Evolutionary conservation across 2,797 vertebrate genomes (phyloP).

Genomic region (Lepus townsendii): DNA sequence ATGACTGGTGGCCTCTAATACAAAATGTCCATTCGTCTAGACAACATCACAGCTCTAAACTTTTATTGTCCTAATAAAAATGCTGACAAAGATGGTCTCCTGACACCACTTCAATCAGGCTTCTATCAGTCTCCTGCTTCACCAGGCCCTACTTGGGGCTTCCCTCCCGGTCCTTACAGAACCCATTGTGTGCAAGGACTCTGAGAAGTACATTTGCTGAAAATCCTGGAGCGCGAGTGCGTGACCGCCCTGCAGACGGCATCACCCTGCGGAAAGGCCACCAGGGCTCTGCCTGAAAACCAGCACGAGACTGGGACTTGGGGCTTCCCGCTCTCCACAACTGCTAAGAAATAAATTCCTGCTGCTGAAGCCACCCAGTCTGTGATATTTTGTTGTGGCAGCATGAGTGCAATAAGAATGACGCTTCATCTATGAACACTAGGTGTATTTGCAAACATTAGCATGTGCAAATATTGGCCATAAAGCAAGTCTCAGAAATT

Average conservation of each 20-base stretch:
- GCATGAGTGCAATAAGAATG: neutral
- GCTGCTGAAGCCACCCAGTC: neutral
- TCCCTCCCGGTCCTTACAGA: neutral
- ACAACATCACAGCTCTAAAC: constrained; percentile 27
- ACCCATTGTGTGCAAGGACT: neutral
- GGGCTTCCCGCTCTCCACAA: neutral
- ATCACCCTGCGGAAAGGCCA: neutral
- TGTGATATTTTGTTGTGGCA: neutral
- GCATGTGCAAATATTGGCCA: neutral
- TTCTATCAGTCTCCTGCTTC: neutral
- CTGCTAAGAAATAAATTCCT: neutral
- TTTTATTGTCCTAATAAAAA: constrained; percentile 9
- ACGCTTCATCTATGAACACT: neutral
- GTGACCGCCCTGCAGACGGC: neutral
- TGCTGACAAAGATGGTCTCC: neutral
- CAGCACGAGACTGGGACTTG: neutral
- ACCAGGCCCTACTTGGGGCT: neutral
- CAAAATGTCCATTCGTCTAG: constrained; percentile 6
- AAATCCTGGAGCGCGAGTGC: neutral
- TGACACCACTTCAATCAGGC: neutral
- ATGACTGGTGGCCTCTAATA: neutral
- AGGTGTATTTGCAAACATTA: neutral
- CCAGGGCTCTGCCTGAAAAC: neutral
- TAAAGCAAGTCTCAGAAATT: constrained; percentile 3
- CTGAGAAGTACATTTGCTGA: neutral